Conservation (phyloP, 2,888 invertebrate genomes). For the Napeogenes inachia region DNA sequence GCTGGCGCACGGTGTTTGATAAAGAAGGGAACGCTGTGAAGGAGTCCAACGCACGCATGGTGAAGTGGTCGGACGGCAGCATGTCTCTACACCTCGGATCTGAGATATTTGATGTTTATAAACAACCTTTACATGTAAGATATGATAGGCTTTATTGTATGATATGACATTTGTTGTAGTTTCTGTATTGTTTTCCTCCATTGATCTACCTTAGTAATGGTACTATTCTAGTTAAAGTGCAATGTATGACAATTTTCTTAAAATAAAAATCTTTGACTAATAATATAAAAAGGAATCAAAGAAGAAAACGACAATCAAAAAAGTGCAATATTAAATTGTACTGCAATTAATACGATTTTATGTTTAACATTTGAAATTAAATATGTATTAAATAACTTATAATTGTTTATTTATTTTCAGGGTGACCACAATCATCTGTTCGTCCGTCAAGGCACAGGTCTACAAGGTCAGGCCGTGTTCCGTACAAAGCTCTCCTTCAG, state of each 20-base stretch:
- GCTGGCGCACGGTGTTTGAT: slow-evolving; percentile 93
- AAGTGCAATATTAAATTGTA: too few relatives aligned
- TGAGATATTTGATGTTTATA: slow-evolving; percentile 98
- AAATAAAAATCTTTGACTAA: too few relatives aligned
- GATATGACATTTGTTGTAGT: too few relatives aligned
- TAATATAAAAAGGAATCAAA: too few relatives aligned
- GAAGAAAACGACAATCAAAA: too few relatives aligned
- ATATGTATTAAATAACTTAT: too few relatives aligned
- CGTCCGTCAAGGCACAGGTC: slow-evolving; percentile 97
- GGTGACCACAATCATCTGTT: slow-evolving; percentile 99
- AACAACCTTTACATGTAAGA: slow-evolving; percentile 88
- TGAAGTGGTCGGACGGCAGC: slow-evolving; percentile 98
- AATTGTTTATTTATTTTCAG: slow-evolving; percentile 48
- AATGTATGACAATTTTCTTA: too few relatives aligned
- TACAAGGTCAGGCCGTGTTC: slow-evolving; percentile 98
- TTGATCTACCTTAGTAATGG: too few relatives aligned
- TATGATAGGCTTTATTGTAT: background rate
- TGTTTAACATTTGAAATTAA: too few relatives aligned
- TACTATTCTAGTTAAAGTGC: too few relatives aligned
- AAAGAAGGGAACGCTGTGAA: slow-evolving; percentile 87
- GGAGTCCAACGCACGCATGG: slow-evolving; percentile 96
- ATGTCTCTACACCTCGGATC: slow-evolving; percentile 97
- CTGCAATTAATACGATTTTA: too few relatives aligned
- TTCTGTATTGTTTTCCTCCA: background rate
- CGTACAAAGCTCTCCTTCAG: slow-evolving; percentile 97